Percentiles rank a stretch among this genome's conserved stretches.
Evolutionary conservation across 2,113 vertebrate species (phyloP).

Genomic region (Prolemur simus): DNA sequence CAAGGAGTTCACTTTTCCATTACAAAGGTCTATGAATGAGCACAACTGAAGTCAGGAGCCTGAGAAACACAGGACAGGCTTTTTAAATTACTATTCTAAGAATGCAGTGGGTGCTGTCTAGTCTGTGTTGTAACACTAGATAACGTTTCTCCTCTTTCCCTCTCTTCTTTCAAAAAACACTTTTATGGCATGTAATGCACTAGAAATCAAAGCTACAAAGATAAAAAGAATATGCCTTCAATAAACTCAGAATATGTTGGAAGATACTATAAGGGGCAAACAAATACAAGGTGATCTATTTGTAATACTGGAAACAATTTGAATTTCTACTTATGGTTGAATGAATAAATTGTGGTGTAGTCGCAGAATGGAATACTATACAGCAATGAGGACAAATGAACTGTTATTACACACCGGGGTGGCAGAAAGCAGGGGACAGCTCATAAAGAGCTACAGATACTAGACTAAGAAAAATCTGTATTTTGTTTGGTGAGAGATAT

Average conservation of each 20-base stretch:
- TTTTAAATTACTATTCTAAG: background rate
- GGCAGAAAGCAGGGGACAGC: background rate
- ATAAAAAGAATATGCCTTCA: background rate
- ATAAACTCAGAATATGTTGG: background rate
- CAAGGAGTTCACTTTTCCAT: background rate
- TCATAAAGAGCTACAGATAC: background rate
- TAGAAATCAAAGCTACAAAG: constrained; percentile 6
- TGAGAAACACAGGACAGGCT: background rate
- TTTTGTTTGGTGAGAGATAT: background rate
- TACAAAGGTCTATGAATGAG: background rate
- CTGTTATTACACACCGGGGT: background rate
- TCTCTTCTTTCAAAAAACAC: background rate
- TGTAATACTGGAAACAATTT: background rate
- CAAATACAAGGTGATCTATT: background rate
- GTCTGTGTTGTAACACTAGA: background rate
- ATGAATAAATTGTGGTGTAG: background rate
- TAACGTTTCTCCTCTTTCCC: background rate
- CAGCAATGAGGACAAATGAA: background rate
- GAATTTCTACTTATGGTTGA: background rate
- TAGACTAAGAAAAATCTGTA: background rate
- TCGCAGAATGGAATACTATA: background rate
- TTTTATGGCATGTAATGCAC: background rate
- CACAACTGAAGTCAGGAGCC: background rate
- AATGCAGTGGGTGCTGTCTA: background rate
- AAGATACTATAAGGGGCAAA: constrained; percentile 16